Evolutionary conservation across 2,113 vertebrate species (phyloP).

Genomic region (Mesocricetus auratus): DNA sequence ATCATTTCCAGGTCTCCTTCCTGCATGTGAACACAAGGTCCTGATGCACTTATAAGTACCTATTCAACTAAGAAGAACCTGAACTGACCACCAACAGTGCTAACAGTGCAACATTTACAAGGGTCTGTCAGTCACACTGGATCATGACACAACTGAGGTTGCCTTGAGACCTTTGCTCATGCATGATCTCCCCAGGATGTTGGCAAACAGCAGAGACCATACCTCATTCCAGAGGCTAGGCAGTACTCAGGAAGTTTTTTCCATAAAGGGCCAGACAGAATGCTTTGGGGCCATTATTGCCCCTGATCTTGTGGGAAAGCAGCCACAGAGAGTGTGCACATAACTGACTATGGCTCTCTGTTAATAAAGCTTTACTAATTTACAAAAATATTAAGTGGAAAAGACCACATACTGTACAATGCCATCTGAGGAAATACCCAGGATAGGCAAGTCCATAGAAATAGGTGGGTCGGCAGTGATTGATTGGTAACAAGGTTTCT

Average conservation of each 20-base stretch:
- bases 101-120: neutral
- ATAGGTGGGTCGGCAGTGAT: neutral
- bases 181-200: too few relatives aligned
- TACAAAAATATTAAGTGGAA: neutral
- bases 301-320: neutral
- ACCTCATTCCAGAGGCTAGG: neutral
- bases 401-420: neutral
- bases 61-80: neutral
- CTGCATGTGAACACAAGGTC: neutral
- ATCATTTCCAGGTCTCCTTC: neutral
- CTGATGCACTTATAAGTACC: neutral
- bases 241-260: neutral
- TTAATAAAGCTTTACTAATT: neutral
- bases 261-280: neutral
- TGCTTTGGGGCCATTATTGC: neutral
- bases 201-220: neutral
- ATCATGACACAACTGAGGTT: accelerated
- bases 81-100: neutral
- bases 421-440: neutral
- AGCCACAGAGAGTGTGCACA: neutral
- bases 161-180: neutral
- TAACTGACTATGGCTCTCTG: neutral
- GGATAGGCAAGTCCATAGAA: neutral
- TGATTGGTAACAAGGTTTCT: neutral
- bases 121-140: neutral